Conservation (phyloP, 2,888 invertebrate genomes). For the Himalopsyche japonica region DNA sequence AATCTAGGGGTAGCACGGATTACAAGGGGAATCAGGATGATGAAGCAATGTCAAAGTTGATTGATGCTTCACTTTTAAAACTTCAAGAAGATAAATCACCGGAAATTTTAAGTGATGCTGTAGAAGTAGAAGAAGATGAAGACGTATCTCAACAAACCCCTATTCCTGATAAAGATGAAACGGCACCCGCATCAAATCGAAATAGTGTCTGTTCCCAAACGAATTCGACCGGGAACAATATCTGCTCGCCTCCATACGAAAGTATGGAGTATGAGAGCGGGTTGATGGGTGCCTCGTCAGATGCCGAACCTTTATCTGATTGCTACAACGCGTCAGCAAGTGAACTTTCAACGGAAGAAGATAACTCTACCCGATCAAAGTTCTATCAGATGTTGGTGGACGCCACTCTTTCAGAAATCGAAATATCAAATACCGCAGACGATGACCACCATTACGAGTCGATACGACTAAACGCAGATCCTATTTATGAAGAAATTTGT, state of each 20-base stretch:
- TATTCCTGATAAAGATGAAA: conserved; percentile 43
- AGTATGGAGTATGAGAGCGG: conserved; percentile 72
- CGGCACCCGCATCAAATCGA: conserved; percentile 40
- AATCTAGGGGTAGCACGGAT: conserved; percentile 47
- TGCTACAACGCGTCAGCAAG: conserved; percentile 74
- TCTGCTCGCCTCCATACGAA: conserved; percentile 75
- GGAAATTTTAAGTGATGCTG: conserved; percentile 35
- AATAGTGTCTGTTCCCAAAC: conserved; percentile 43
- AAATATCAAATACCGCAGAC: conserved; percentile 63
- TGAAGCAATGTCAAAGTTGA: conserved; percentile 52
- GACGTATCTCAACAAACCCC: conserved; percentile 44
- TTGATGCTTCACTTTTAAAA: conserved; percentile 49
- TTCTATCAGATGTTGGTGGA: conserved; percentile 76
- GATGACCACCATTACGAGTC: conserved; percentile 76
- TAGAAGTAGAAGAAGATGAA: conserved; percentile 50
- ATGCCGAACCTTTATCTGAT: conserved; percentile 65
- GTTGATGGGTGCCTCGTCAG: conserved; percentile 56
- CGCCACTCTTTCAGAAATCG: conserved; percentile 70
- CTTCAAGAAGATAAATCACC: conserved; percentile 48
- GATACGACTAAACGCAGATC: conserved; percentile 68
- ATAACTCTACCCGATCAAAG: conserved; percentile 68
- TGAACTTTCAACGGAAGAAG: conserved; percentile 67
- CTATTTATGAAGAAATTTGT: conserved; percentile 77
- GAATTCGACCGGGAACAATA: conserved; percentile 57
- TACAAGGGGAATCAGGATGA: conserved; percentile 53